These are phyloP conservation scores for Nysson spinosus DNA, from an alignment of 2,888 invertebrate species.

Conservation along the genomic window DNA sequence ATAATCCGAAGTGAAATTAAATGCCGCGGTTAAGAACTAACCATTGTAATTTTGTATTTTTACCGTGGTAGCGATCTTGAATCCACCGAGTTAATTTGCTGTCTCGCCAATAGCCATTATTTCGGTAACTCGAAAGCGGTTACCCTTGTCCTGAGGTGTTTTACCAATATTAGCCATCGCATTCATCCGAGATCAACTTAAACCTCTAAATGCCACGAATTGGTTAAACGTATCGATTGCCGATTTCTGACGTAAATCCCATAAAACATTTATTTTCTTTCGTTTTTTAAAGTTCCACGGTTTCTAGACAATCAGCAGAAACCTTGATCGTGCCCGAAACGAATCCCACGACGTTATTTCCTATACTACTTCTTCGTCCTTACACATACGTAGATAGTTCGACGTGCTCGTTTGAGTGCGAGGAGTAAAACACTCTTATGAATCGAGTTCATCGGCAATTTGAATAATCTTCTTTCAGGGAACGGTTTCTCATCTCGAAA, in stretches of 20 bases:
- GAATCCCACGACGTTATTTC: slow-evolving; percentile 68
- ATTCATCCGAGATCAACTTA: slow-evolving; percentile 23
- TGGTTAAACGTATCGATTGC: background rate
- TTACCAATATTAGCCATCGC: slow-evolving; percentile 34
- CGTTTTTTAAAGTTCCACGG: slow-evolving; percentile 8
- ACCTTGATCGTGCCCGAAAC: slow-evolving; percentile 60
- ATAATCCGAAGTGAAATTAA: slow-evolving; percentile 44
- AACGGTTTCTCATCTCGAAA: slow-evolving; percentile 56
- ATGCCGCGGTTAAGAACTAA: slow-evolving; percentile 44
- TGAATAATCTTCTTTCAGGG: slow-evolving; percentile 63
- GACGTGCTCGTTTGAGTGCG: slow-evolving; percentile 56
- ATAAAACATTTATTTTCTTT: slow-evolving; percentile 9
- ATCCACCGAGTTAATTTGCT: slow-evolving; percentile 40
- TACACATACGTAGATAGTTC: slow-evolving; percentile 25
- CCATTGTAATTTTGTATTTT: slow-evolving; percentile 53
- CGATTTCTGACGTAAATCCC: slow-evolving; percentile 12
- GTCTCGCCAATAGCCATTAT: slow-evolving; percentile 50
- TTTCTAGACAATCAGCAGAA: slow-evolving; percentile 43
- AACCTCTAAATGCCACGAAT: background rate
- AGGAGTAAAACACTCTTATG: slow-evolving; percentile 47
- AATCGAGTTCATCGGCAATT: slow-evolving; percentile 56
- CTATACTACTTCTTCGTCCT: slow-evolving; percentile 50
- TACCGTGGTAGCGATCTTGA: slow-evolving; percentile 43
- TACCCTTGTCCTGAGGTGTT: slow-evolving; percentile 31
- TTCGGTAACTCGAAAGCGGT: slow-evolving; percentile 42